Evolutionary conservation across 2,113 vertebrate genomes (phyloP).

Genomic region (Cyprinodon brontotheroides): DNA sequence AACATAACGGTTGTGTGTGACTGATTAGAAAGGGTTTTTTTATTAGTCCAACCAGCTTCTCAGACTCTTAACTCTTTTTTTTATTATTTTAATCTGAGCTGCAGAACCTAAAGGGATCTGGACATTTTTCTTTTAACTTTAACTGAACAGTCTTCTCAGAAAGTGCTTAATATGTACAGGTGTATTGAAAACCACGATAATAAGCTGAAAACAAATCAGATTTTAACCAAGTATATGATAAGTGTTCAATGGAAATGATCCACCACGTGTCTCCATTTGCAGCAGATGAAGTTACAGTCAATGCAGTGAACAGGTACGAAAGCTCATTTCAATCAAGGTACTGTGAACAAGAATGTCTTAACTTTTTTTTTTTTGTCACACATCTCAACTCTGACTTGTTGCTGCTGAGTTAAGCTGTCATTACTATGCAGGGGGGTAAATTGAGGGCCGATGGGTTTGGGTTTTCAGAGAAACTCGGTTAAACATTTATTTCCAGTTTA

Average conservation of each 20-base stretch:
- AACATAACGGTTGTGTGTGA: conserved; percentile 14
- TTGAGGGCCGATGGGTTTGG: background rate
- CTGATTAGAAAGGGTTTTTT: background rate
- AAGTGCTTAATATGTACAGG: conserved; percentile 49
- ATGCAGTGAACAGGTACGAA: conserved; percentile 6
- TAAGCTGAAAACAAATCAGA: conserved; percentile 27
- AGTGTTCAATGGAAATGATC: conserved; percentile 27
- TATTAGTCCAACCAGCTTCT: conserved; percentile 17
- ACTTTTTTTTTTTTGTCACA: conserved; percentile 29
- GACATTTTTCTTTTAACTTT: conserved; percentile 11
- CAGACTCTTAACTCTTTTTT: conserved; percentile 16
- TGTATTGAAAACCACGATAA: conserved; percentile 37
- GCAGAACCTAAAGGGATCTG: conserved; percentile 5
- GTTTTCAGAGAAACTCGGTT: background rate
- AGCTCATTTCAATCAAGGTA: conserved; percentile 28
- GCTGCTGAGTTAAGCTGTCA: conserved; percentile 27
- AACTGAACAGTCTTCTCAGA: conserved; percentile 18
- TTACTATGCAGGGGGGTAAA: conserved; percentile 40
- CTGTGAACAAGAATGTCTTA: conserved; percentile 56
- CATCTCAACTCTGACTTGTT: conserved; percentile 27
- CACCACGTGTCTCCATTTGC: conserved; percentile 16
- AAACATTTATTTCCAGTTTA: conserved; percentile 5
- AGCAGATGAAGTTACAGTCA: conserved; percentile 6
- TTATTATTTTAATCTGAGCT: conserved; percentile 1
- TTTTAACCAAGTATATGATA: conserved; percentile 24